Conservation (phyloP, 64 coral and sea anemone species). For the Exaiptasia diaphana region DNA sequence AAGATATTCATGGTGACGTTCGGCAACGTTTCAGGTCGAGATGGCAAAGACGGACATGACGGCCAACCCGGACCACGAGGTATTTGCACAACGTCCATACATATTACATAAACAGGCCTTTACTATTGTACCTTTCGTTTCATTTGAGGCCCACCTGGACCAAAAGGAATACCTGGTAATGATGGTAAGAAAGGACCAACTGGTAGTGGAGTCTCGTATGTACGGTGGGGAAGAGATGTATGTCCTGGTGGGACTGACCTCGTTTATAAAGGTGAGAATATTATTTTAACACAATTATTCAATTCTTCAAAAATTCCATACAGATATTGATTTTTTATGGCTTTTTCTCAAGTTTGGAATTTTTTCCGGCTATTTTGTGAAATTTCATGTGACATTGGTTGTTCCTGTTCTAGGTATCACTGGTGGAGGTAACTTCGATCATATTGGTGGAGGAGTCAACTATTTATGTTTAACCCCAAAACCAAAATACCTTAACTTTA, state of each 20-base stretch:
- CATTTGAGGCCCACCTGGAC: not conserved
- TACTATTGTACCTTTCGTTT: not conserved
- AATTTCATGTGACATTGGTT: not conserved
- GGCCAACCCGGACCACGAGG: not conserved
- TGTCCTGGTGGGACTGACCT: not conserved
- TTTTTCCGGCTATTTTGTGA: not conserved
- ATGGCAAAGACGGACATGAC: too few relatives aligned
- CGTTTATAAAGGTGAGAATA: constrained; percentile 16
- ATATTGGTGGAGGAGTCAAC: constrained; percentile 2
- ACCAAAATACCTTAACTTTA: constrained; percentile 22
- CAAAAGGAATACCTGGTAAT: not conserved
- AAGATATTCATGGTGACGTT: not conserved
- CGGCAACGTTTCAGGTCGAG: too few relatives aligned
- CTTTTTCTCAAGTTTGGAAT: not conserved
- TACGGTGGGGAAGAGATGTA: constrained; percentile 32
- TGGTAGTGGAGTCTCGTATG: constrained; percentile 21
- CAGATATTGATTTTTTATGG: too few relatives aligned
- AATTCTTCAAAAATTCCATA: too few relatives aligned
- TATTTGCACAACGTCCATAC: not conserved
- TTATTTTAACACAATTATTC: not conserved
- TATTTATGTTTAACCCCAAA: not conserved
- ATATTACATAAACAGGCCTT: not conserved
- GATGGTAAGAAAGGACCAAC: not conserved
- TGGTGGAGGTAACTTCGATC: not conserved
- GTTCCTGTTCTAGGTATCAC: not conserved